Evolutionary conservation across 2,888 invertebrate species (phyloP).

Genomic region (Lydus trimaculatus): DNA sequence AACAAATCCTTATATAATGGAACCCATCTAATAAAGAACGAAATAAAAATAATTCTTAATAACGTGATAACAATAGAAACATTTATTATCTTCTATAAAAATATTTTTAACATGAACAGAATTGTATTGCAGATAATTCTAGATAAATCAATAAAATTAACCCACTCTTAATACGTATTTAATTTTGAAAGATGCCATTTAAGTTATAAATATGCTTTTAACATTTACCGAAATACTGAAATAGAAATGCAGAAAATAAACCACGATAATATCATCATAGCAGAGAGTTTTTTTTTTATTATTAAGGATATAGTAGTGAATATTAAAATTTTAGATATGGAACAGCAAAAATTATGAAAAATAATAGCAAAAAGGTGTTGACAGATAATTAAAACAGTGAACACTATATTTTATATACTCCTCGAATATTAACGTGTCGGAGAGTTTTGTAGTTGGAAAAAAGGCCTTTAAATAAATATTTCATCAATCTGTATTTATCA

Average conservation of each 20-base stretch:
- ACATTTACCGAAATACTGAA: neutral
- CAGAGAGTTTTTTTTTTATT: neutral
- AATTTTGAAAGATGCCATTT: neutral
- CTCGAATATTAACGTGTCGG: neutral
- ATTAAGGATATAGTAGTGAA: constrained; percentile 16
- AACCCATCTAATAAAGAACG: neutral
- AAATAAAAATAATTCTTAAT: constrained; percentile 1
- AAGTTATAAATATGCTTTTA: neutral
- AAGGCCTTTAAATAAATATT: constrained; percentile 29
- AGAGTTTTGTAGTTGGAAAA: constrained; percentile 17
- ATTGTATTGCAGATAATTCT: neutral
- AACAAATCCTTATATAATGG: neutral
- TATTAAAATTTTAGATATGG: constrained; percentile 19
- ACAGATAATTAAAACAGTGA: constrained; percentile 27
- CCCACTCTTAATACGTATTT: neutral
- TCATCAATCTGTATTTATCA: constrained; percentile 13
- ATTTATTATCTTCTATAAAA: constrained; percentile 9
- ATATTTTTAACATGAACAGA: constrained; percentile 9
- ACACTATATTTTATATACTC: constrained; percentile 14
- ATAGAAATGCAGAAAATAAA: neutral
- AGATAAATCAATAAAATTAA: constrained; percentile 3
- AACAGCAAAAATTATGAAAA: constrained; percentile 19
- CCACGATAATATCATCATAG: neutral
- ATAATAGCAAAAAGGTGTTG: constrained; percentile 29
- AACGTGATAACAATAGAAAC: neutral